Evolutionary conservation across 2,797 vertebrate species (phyloP).

Genomic region (Yasuhikotakia modesta): DNA sequence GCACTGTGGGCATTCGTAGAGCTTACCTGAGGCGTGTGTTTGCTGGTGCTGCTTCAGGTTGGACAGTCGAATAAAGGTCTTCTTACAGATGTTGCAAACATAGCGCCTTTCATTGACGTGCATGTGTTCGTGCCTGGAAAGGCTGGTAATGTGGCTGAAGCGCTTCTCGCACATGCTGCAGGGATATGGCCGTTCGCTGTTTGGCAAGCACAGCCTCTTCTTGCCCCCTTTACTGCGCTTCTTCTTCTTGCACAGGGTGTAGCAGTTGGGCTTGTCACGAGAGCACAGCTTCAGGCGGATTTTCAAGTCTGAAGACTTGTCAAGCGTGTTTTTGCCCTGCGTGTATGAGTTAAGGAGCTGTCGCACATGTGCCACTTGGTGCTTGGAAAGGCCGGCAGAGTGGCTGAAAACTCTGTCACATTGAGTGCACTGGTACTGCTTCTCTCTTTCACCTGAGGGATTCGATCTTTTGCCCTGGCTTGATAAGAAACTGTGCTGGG

Average conservation of each 20-base stretch:
- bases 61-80: conserved; percentile 62
- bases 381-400: conserved; percentile 75
- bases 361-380: conserved; percentile 76
- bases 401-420: conserved; percentile 79
- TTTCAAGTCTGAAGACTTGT: conserved; percentile 78
- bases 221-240: conserved; percentile 65
- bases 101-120: conserved; percentile 62
- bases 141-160: conserved; percentile 70
- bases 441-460: conserved; percentile 58
- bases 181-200: conserved; percentile 56
- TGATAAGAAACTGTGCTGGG: conserved; percentile 59
- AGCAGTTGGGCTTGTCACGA: conserved; percentile 78
- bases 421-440: conserved; percentile 78
- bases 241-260: conserved; percentile 79
- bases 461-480: conserved; percentile 24
- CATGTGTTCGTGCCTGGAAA: conserved; percentile 70
- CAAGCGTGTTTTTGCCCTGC: conserved; percentile 72
- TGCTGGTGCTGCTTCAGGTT: conserved; percentile 70
- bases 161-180: conserved; percentile 70
- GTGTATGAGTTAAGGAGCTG: conserved; percentile 77
- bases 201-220: conserved; percentile 46
- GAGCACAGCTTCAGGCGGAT: conserved; percentile 81
- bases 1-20: conserved; percentile 73
- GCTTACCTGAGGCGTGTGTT: conserved; percentile 67
- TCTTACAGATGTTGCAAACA: conserved; percentile 59